A percentile compares a stretch with the other conserved stretches of the same genome.
These are phyloP conservation scores for Paralichthys olivaceus DNA, from an alignment of 2,113 vertebrate genomes.

Conservation along the genomic window DNA sequence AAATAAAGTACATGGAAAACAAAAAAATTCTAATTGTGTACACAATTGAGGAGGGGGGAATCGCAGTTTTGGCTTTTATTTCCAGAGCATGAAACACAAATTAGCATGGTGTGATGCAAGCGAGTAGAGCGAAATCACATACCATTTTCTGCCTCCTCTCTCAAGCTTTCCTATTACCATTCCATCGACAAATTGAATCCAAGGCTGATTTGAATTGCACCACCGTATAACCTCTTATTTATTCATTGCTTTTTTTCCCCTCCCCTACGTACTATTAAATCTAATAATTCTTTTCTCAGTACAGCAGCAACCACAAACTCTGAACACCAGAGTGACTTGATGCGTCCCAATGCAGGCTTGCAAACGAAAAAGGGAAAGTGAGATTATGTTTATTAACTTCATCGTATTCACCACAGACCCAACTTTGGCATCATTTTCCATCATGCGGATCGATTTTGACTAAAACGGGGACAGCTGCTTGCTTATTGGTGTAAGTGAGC, in stretches of 20 bases:
- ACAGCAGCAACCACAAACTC: slow-evolving; percentile 49
- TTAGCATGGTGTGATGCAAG: slow-evolving; percentile 74
- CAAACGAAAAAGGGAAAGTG: neutral
- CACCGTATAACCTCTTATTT: slow-evolving; percentile 77
- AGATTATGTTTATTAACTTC: slow-evolving; percentile 45
- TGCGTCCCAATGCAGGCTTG: slow-evolving; percentile 26
- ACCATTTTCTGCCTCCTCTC: slow-evolving; percentile 70
- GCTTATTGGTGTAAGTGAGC: neutral
- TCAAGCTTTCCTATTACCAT: slow-evolving; percentile 73
- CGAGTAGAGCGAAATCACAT: slow-evolving; percentile 67
- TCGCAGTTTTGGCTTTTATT: slow-evolving; percentile 61
- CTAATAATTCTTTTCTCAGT: slow-evolving; percentile 75
- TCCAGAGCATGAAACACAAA: slow-evolving; percentile 75
- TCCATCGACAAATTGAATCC: slow-evolving; percentile 81
- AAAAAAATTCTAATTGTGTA: slow-evolving; percentile 20
- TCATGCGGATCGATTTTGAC: slow-evolving; percentile 25
- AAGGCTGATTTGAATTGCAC: slow-evolving; percentile 81
- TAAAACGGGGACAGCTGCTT: slow-evolving; percentile 13
- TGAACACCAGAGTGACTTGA: slow-evolving; percentile 56
- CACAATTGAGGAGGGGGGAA: slow-evolving; percentile 37
- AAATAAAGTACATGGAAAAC: neutral
- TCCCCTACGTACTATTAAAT: slow-evolving; percentile 79
- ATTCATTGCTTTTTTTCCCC: slow-evolving; percentile 80
- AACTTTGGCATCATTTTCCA: slow-evolving; percentile 27
- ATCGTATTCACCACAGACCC: slow-evolving; percentile 2